Evolutionary conservation across 2,888 invertebrate genomes (phyloP).

Genomic region (Agriopis marginaria): DNA sequence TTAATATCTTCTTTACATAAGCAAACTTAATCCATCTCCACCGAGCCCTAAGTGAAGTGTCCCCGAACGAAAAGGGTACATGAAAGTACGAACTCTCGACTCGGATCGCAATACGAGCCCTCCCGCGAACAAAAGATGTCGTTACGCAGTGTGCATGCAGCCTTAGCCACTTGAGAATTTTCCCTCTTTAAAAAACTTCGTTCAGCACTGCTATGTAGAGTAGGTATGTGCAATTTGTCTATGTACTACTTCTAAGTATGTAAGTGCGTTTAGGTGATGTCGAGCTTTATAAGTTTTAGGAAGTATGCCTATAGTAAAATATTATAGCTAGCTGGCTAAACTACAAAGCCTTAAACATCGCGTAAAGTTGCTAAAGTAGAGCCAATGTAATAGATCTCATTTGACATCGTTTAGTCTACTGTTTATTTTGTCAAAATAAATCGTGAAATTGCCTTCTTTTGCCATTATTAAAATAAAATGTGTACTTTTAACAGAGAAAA

Average conservation of each 20-base stretch:
- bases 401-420: too few relatives aligned
- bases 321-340: too few relatives aligned
- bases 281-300: background rate
- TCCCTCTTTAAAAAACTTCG: conserved; percentile 54
- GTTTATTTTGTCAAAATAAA: too few relatives aligned
- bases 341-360: too few relatives aligned
- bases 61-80: conserved; percentile 69
- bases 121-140: conserved; percentile 74
- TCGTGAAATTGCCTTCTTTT: too few relatives aligned
- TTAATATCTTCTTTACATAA: conserved; percentile 2
- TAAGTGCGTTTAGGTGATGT: background rate
- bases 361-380: too few relatives aligned
- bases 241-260: conserved; percentile 6
- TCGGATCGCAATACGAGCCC: conserved; percentile 57
- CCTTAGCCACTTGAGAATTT: conserved; percentile 45
- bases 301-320: too few relatives aligned
- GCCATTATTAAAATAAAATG: too few relatives aligned
- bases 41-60: conserved; percentile 35
- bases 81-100: conserved; percentile 67
- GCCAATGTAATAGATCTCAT: too few relatives aligned
- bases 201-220: conserved; percentile 33
- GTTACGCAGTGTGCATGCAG: conserved; percentile 59
- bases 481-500: too few relatives aligned
- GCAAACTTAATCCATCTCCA: conserved; percentile 23
- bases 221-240: conserved; percentile 26